Base-by-base conservation (phyloP, 2,888 invertebrate species). In the Eumerus sabulonum region DNA sequence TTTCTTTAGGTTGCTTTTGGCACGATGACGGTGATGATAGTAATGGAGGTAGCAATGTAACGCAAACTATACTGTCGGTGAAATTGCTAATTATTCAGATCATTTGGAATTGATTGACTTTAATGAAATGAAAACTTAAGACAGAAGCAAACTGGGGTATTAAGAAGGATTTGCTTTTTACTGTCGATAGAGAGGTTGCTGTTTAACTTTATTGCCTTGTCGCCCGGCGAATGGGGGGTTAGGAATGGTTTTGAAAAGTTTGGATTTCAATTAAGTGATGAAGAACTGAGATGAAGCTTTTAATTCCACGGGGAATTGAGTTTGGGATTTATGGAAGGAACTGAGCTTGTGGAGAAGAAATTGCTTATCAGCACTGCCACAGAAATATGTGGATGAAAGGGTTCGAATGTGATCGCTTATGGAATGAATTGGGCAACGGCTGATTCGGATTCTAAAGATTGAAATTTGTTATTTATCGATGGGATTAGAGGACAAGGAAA, bases 81-180 rank as follows among this genome's bases (percentile, higher is more conserved):
- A 45, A 56, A 64, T 73, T 68, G 74, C 48, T 66, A 79, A 79
- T 79, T 79, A 79, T 68, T 79, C 68, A 74, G 68, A 79, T 73
- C 77, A 70, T 64, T 64, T 54, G 60, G 48, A 74, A 70, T 74
- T 79, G 79, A 79, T 79, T 74, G 79, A 70, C 77, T 77, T 57
- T 57, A 67, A 73, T 73, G 73, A 77, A 67, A 77, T 62, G 67
- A 73, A 59, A 79, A 56, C 50, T 56, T 64, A 42, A 56, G 54
- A 68, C 27, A 53, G 38, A 53, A 17, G 27, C 47, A 14, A 60
- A 36, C 53, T 16, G 56, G 14, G 17, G 60, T 42, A 67, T 72
- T 72, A 53, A 47, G 16, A 51, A 38, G 53, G 67, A 63, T 68
- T 63, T 63, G 38, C 27, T 59, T 47, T 27, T 60, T 35, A 59